Conservation (phyloP, 1,140 invertebrate genomes). For the Cydia strobilella region DNA sequence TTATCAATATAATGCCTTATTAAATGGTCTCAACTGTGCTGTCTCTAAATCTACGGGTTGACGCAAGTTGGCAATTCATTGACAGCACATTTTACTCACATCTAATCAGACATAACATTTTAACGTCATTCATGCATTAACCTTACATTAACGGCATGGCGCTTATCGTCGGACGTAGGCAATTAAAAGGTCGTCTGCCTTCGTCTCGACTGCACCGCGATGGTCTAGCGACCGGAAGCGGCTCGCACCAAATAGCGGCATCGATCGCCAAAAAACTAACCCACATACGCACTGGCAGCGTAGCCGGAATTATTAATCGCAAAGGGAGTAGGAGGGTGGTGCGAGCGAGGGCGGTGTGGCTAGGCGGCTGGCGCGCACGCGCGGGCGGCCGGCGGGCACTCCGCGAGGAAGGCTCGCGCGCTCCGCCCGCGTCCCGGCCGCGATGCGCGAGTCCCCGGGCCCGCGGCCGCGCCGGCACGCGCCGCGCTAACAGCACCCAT, state of each 20-base stretch:
- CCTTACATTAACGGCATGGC: background rate
- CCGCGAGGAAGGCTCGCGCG: slow-evolving; percentile 71
- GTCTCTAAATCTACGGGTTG: too few relatives aligned
- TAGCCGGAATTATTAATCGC: slow-evolving; percentile 78
- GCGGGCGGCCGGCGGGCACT: slow-evolving; percentile 62
- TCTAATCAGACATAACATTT: background rate
- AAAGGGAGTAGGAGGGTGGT: slow-evolving; percentile 52
- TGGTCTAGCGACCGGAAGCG: slow-evolving; percentile 56
- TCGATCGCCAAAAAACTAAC: slow-evolving; percentile 79
- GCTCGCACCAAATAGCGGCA: slow-evolving; percentile 72
- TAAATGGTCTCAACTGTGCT: too few relatives aligned
- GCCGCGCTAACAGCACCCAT: slow-evolving; percentile 78
- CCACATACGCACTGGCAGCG: slow-evolving; percentile 78
- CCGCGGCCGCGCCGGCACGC: slow-evolving; percentile 66
- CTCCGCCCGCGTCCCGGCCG: slow-evolving; percentile 67
- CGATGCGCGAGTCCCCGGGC: slow-evolving; percentile 67
- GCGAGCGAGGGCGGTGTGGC: slow-evolving; percentile 38
- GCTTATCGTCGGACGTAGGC: slow-evolving; percentile 36
- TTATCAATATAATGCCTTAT: too few relatives aligned
- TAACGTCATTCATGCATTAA: background rate
- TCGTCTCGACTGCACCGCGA: slow-evolving; percentile 44
- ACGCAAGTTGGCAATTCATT: background rate
- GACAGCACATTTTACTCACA: background rate
- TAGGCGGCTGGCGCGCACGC: slow-evolving; percentile 48
- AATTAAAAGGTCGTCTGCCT: slow-evolving; percentile 66